Conservation (phyloP, 2,113 vertebrate species). For the Bubo bubo region DNA sequence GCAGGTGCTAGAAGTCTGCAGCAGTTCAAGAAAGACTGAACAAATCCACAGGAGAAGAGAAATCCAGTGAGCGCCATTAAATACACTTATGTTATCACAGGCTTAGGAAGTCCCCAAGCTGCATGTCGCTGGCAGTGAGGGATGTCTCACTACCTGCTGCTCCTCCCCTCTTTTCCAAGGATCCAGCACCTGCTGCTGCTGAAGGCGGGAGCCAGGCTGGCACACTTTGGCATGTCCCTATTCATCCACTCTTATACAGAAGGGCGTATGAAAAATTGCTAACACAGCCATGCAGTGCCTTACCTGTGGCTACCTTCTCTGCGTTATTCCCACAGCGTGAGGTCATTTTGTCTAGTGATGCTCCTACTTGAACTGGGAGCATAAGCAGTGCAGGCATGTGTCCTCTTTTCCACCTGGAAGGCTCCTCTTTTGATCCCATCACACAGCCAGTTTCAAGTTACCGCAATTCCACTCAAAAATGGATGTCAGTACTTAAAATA, state of each 20-base stretch:
- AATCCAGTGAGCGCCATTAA: not conserved
- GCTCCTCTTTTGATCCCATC: not conserved
- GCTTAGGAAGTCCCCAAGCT: not conserved
- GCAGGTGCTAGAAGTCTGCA: not conserved
- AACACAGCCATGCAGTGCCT: too few relatives aligned
- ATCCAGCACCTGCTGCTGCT: fast-evolving
- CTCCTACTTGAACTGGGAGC: not conserved
- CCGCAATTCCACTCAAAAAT: not conserved
- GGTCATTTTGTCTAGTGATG: not conserved
- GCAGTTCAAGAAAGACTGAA: not conserved
- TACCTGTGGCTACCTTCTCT: not conserved
- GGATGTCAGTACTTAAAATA: not conserved
- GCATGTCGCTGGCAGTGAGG: fast-evolving
- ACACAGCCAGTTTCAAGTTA: not conserved
- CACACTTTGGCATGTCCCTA: not conserved
- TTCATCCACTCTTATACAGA: not conserved
- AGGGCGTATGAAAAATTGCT: not conserved
- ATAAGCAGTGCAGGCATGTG: fast-evolving
- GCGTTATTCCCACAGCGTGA: not conserved
- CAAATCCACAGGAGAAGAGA: not conserved
- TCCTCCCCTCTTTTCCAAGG: not conserved
- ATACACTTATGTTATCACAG: not conserved
- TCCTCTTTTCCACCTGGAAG: not conserved
- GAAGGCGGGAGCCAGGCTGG: not conserved
- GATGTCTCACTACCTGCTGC: not conserved